A percentile compares a stretch with the other conserved stretches of the same genome.
Conservation (phyloP, 2,113 vertebrate genomes). For the Mastomys coucha region DNA sequence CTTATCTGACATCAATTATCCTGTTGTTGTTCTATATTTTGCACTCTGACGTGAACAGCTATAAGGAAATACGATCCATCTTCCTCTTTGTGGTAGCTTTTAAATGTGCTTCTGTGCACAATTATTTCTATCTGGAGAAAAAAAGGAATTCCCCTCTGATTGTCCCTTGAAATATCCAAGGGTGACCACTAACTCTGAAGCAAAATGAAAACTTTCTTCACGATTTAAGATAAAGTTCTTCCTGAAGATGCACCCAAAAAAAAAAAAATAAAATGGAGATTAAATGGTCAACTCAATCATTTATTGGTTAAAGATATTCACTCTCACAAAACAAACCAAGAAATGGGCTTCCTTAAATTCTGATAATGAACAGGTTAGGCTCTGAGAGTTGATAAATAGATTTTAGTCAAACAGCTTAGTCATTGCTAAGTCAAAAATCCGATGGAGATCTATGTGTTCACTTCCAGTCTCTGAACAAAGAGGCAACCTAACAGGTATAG, state of each 20-base stretch:
- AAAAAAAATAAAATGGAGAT: not conserved
- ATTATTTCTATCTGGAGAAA: not conserved
- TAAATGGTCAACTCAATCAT: not conserved
- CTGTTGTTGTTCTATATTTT: not conserved
- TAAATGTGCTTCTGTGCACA: not conserved
- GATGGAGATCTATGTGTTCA: not conserved
- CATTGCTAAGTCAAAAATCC: not conserved
- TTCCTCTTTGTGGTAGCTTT: not conserved
- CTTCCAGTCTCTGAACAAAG: not conserved
- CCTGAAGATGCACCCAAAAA: not conserved
- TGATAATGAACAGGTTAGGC: not conserved
- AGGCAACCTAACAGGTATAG: not conserved
- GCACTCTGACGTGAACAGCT: not conserved
- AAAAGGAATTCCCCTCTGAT: slow-evolving; percentile 13
- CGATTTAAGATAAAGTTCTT: slow-evolving; percentile 1
- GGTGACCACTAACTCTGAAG: not conserved
- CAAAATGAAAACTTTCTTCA: slow-evolving; percentile 9
- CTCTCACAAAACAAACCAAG: not conserved
- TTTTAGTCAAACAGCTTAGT: slow-evolving; percentile 27
- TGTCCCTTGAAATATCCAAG: not conserved
- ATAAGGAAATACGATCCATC: not conserved
- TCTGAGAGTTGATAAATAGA: not conserved
- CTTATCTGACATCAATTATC: not conserved
- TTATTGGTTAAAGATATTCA: not conserved
- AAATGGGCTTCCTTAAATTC: not conserved